Evolutionary conservation across 2,888 invertebrate species (phyloP).

Genomic region (Pinctada fucata): DNA sequence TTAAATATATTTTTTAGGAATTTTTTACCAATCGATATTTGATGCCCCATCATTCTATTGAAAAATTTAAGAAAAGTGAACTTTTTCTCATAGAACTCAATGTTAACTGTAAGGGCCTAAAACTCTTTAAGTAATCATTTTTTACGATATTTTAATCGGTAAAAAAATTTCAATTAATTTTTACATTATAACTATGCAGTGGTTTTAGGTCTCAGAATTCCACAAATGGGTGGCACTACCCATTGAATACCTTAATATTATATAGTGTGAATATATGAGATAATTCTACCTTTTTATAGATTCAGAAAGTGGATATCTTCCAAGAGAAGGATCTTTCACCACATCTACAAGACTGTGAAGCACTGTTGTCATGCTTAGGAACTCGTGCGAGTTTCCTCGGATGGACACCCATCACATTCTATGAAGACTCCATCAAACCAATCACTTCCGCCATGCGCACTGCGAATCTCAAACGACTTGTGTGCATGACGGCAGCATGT

Average conservation of each 20-base stretch:
- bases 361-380: slow-evolving; percentile 67
- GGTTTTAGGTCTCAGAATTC: no score
- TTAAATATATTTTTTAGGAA: no score
- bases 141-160: no score
- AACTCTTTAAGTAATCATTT: no score
- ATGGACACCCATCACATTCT: slow-evolving; percentile 59
- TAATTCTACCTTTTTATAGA: slow-evolving; percentile 43
- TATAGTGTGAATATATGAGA: not conserved
- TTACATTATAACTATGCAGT: no score
- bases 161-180: no score
- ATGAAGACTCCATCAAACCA: slow-evolving; percentile 59
- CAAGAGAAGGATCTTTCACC: slow-evolving; percentile 54
- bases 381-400: slow-evolving; percentile 53
- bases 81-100: no score
- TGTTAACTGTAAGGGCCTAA: no score
- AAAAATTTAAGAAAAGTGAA: no score
- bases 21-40: no score
- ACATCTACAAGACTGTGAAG: slow-evolving; percentile 60
- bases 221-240: not conserved
- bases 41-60: no score
- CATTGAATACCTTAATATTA: not conserved
- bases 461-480: slow-evolving; percentile 56
- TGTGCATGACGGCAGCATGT: slow-evolving; percentile 65
- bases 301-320: slow-evolving; percentile 61
- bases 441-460: slow-evolving; percentile 66